Conservation (phyloP, 2,113 vertebrate genomes). For the Panthera tigris region DNA sequence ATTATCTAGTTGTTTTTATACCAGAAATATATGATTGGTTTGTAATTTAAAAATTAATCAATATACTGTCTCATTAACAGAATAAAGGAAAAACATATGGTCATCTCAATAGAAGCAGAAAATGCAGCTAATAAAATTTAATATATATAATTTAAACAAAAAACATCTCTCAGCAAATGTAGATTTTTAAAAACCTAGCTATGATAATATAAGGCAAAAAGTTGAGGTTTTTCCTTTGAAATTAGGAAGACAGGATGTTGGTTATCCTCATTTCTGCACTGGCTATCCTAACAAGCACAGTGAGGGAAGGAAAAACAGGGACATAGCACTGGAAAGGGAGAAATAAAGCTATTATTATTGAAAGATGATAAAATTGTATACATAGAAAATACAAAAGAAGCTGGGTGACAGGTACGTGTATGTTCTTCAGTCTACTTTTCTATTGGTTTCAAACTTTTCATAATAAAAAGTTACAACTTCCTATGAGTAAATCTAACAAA, state of each 20-base stretch:
- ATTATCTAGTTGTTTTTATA: not conserved
- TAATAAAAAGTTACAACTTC: not conserved
- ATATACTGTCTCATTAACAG: not conserved
- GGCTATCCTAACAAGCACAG: not conserved
- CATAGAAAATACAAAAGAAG: not conserved
- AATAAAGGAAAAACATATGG: not conserved
- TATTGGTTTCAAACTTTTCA: not conserved
- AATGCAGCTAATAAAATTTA: conserved; percentile 2
- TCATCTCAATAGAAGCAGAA: not conserved
- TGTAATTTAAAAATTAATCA: conserved; percentile 7
- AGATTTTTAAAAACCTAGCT: not conserved
- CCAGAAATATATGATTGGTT: not conserved
- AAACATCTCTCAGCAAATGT: not conserved
- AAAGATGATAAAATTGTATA: not conserved
- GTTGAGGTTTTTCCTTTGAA: not conserved
- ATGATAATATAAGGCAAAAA: not conserved
- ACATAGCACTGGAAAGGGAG: not conserved
- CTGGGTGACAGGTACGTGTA: not conserved
- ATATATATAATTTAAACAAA: not conserved
- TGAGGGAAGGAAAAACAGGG: not conserved
- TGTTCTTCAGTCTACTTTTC: not conserved
- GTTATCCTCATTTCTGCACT: not conserved
- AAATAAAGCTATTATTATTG: not conserved
- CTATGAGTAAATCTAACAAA: not conserved
- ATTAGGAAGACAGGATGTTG: not conserved